Evolutionary conservation across 2,113 vertebrate species (phyloP), one percentile per base, ranked within the genome.

Genomic region (Leptodactylus fuscus): DNA sequence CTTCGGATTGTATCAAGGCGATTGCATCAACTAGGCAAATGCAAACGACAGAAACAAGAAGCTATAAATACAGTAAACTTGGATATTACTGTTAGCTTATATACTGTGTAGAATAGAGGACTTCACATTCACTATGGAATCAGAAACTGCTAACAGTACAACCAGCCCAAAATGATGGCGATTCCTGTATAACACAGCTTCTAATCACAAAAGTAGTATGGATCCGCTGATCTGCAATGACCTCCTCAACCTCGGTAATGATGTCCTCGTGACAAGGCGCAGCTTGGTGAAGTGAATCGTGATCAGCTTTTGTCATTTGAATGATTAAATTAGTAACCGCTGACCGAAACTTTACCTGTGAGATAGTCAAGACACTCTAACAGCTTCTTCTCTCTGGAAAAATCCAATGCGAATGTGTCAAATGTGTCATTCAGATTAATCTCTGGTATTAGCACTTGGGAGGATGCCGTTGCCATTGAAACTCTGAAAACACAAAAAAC

Each of bases 401-500:
- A 99, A 93, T 99, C 98, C 91, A 99, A 92, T 49, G 97, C 96
- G 71, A 99, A 98, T 10, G 96, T 98, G 89, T 99, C 98, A 77
- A 99, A 99, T 34, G 96, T 96, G 91, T 99, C 98, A 0, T 97
- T 98, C 89, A 99, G 94, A 93, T 99, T 99, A 87, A 99, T 99
- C 94, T 99, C 97, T 85, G 98, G 98, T 91, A 99, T 94, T 88
- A 99, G 94, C 90, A 99, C 96, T 90, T 99, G 98, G 62, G 98
- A 99, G 2, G 97, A 98, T 44, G 97, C 96, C 9, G 98, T 99
- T 89, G 98, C 98, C 97, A 99, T 98, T 34, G 96, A 98, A 48
- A 99, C 97, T 89, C 98, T 99, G 88, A 65, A 93, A 93, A 90
- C 86, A 89, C 89, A 55, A 49, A n/a, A 71, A n/a, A 58, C 9